phyloP scores from a whole-genome alignment of 2,888 invertebrate species.

The Coleophora deauratella region DNA sequence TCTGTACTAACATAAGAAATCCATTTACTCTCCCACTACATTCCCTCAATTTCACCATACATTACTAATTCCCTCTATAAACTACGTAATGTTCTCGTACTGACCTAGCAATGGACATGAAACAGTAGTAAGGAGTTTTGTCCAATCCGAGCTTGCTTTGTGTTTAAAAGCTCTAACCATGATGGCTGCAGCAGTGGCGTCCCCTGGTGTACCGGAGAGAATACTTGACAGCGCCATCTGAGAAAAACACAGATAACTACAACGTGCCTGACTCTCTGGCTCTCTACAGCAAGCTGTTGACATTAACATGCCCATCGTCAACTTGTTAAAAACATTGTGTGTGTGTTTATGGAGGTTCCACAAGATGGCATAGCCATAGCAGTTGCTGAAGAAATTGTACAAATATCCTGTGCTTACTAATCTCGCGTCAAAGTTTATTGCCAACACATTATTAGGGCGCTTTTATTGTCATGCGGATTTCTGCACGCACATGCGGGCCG shows the following conservation, averaged over 20 bases:
- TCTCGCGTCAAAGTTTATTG: too few relatives aligned
- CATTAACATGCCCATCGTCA: too few relatives aligned
- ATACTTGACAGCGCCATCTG: slow-evolving; percentile 34
- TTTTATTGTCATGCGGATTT: too few relatives aligned
- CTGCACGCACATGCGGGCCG: too few relatives aligned
- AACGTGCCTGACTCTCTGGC: neutral
- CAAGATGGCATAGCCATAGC: too few relatives aligned
- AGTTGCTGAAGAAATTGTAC: too few relatives aligned
- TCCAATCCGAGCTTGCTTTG: slow-evolving; percentile 4
- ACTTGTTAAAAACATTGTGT: too few relatives aligned
- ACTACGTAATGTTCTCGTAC: neutral
- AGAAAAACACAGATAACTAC: neutral
- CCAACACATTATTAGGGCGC: too few relatives aligned
- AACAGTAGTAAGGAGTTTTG: neutral
- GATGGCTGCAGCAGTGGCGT: slow-evolving; percentile 14
- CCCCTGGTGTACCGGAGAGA: slow-evolving; percentile 19
- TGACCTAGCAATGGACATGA: slow-evolving; percentile 28
- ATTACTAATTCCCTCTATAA: slow-evolving; percentile 5
- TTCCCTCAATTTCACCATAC: neutral
- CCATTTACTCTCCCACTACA: neutral
- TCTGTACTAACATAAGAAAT: slow-evolving; percentile 2
- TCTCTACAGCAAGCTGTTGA: neutral
- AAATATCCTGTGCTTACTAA: too few relatives aligned
- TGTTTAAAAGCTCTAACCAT: slow-evolving; percentile 27
- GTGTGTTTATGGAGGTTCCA: too few relatives aligned